phyloP scores from a whole-genome alignment of 1,140 invertebrate genomes.

The Acyrthosiphon pisum region DNA sequence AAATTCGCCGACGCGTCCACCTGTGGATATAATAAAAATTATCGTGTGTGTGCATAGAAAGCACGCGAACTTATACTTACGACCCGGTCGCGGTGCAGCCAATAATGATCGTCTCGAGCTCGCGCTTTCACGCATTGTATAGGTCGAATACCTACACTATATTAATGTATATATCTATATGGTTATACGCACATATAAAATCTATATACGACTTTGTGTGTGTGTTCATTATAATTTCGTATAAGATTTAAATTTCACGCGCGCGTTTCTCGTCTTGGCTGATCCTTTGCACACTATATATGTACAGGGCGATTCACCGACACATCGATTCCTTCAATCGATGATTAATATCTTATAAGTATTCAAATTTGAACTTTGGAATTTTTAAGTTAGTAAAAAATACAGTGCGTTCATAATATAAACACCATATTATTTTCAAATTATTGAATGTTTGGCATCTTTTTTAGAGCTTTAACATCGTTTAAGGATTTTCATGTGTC shows the following conservation, averaged over 20 bases:
- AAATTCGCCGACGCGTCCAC: background rate
- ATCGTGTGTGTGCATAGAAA: background rate
- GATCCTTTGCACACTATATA: background rate
- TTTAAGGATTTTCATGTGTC: too few relatives aligned
- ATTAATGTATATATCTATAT: background rate
- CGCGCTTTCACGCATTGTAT: background rate
- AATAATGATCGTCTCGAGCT: conserved; percentile 10
- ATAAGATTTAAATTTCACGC: background rate
- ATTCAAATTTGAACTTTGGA: background rate
- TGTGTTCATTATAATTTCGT: background rate
- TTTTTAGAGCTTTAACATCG: too few relatives aligned
- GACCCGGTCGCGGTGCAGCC: too few relatives aligned
- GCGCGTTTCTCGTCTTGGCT: background rate
- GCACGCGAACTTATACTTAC: background rate
- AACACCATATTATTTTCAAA: background rate
- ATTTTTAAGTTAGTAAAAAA: background rate
- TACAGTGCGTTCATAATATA: too few relatives aligned
- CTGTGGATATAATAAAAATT: background rate
- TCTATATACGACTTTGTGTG: background rate
- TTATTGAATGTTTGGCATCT: too few relatives aligned
- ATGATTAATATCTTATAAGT: background rate
- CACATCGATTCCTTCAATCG: background rate
- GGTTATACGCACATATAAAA: background rate
- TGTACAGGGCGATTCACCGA: background rate
- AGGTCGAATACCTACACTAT: background rate